These are phyloP conservation scores for Dolichallabes microphthalmus DNA, from an alignment of 2,113 vertebrate genomes.

Conservation along the genomic window DNA sequence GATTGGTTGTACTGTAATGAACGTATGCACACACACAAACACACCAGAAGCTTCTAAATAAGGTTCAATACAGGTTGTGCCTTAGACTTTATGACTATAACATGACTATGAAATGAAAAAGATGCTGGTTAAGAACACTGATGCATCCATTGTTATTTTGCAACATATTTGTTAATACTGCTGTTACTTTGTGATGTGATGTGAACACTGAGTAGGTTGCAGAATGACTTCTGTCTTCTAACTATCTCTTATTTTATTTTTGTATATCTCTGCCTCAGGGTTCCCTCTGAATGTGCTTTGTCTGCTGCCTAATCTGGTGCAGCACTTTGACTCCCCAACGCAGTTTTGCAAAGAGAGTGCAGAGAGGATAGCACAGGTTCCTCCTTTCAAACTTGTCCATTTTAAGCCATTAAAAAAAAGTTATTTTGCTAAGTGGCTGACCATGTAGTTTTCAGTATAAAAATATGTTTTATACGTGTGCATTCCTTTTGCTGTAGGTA, in stretches of 20 bases:
- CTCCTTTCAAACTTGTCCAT: neutral
- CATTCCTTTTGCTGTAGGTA: constrained; percentile 72
- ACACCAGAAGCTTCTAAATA: too few relatives aligned
- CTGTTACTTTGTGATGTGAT: neutral
- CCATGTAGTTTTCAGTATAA: neutral
- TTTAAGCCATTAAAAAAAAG: neutral
- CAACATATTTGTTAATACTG: neutral
- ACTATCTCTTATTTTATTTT: neutral
- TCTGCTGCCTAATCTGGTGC: constrained; percentile 95
- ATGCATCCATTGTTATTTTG: neutral
- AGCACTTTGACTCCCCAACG: constrained; percentile 90
- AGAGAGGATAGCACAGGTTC: constrained; percentile 95
- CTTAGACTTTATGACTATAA: neutral
- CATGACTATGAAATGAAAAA: neutral
- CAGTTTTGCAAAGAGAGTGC: constrained; percentile 98
- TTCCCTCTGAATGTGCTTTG: constrained; percentile 97
- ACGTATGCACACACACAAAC: too few relatives aligned
- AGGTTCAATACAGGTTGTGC: too few relatives aligned
- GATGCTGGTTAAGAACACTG: neutral
- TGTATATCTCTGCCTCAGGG: constrained; percentile 68
- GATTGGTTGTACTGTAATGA: neutral
- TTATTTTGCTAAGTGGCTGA: neutral
- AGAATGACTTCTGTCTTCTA: neutral
- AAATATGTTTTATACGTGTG: neutral
- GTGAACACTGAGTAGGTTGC: neutral